These are phyloP conservation scores for Sebastes reedi DNA, from an alignment of 2,797 vertebrate species.

Conservation along the genomic window DNA sequence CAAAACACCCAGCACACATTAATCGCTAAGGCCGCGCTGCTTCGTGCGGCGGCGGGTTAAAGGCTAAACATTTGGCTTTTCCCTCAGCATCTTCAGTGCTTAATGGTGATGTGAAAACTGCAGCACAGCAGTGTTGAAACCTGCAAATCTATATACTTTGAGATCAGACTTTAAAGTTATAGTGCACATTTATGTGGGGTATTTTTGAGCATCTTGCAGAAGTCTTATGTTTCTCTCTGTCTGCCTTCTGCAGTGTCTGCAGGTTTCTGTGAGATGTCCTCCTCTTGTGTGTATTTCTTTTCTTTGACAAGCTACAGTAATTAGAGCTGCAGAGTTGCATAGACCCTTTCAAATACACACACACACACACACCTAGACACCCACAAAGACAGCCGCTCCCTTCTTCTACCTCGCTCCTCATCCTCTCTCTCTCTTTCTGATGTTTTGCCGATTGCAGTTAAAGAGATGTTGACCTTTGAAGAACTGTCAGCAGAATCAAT, in stretches of 20 bases:
- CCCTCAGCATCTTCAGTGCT: background rate
- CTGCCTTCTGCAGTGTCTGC: conserved; percentile 25
- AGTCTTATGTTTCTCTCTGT: background rate
- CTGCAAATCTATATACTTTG: background rate
- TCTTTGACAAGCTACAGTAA: conserved; percentile 34
- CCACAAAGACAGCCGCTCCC: background rate
- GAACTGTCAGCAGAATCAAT: conserved; percentile 47
- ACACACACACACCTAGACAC: background rate
- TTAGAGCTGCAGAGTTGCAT: conserved; percentile 40
- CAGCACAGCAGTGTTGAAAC: background rate
- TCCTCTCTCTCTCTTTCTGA: conserved; percentile 10
- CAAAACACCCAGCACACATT: background rate
- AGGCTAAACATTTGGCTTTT: background rate
- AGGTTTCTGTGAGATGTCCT: conserved; percentile 31
- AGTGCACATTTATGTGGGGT: background rate
- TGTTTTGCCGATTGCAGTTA: conserved; percentile 36
- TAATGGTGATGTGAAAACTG: background rate
- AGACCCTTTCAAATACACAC: conserved; percentile 15
- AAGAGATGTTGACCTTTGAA: conserved; percentile 62
- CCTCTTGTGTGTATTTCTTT: conserved; percentile 13
- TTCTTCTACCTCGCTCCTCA: background rate
- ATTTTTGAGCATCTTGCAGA: background rate
- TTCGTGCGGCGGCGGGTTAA: background rate
- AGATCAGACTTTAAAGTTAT: conserved; percentile 5
- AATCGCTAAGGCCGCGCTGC: background rate